These are phyloP conservation scores for Trematomus loennbergii DNA, from an alignment of 2,113 vertebrate species.

Conservation along the genomic window DNA sequence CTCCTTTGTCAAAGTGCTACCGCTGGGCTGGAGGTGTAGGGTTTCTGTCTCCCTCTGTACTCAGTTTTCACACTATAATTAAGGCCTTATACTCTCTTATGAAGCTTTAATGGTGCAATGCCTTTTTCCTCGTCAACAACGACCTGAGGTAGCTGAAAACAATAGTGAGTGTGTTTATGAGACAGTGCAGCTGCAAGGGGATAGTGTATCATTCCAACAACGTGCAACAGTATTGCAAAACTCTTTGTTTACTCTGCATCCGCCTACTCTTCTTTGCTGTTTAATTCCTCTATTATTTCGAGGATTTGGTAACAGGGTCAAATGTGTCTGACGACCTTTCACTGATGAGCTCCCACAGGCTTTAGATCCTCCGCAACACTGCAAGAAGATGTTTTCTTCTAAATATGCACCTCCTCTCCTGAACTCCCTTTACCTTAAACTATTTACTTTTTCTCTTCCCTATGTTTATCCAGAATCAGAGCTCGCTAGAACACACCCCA, in stretches of 20 bases:
- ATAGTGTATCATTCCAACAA: constrained; percentile 58
- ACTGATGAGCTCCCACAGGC: constrained; percentile 43
- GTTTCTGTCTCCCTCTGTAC: constrained; percentile 59
- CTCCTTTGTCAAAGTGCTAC: constrained; percentile 68
- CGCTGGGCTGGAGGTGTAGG: constrained; percentile 66
- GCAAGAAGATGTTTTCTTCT: neutral
- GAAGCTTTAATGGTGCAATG: constrained; percentile 33
- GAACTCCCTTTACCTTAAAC: constrained; percentile 11
- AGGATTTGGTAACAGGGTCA: constrained; percentile 65
- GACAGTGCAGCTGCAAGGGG: constrained; percentile 54
- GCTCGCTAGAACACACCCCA: constrained; percentile 11
- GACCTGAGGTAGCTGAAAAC: constrained; percentile 51
- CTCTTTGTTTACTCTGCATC: constrained; percentile 65
- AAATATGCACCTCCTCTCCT: constrained; percentile 11
- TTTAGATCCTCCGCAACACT: constrained; percentile 17
- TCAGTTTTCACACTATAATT: constrained; percentile 53
- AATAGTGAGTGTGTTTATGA: constrained; percentile 52
- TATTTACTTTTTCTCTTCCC: constrained; percentile 18
- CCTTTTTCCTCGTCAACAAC: constrained; percentile 44
- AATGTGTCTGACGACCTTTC: constrained; percentile 37
- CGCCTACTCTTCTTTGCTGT: constrained; percentile 64
- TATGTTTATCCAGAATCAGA: constrained; percentile 39
- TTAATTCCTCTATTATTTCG: constrained; percentile 69
- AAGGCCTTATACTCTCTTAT: constrained; percentile 31
- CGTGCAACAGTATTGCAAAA: constrained; percentile 67